Percentiles rank a stretch among this genome's conserved stretches.
phyloP scores from a whole-genome alignment of 2,113 vertebrate species.

The Neotoma lepida region DNA sequence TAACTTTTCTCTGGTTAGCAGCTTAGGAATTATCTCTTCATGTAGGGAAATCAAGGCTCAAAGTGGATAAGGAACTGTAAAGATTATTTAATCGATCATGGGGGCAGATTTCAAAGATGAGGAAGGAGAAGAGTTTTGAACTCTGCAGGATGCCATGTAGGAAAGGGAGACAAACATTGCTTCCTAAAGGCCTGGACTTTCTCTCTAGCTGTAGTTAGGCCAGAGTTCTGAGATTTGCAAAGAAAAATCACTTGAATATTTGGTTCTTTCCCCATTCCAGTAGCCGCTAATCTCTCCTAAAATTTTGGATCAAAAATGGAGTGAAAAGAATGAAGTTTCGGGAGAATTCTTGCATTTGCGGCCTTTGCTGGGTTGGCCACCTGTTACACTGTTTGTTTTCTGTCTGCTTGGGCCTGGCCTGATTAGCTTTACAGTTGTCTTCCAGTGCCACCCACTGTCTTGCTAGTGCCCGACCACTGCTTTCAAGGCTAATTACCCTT shows the following conservation, averaged over 20 bases:
- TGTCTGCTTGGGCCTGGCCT: neutral
- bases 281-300: conserved; percentile 32
- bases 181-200: conserved; percentile 51
- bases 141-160: neutral
- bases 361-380: neutral
- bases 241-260: conserved; percentile 10
- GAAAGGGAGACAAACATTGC: neutral
- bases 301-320: conserved; percentile 1
- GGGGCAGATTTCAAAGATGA: neutral
- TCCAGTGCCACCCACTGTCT: conserved; percentile 22
- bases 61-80: conserved; percentile 7
- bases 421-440: conserved; percentile 41
- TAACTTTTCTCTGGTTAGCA: conserved; percentile 31
- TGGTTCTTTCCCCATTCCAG: neutral
- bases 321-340: conserved; percentile 52
- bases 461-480: conserved; percentile 25
- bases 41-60: conserved; percentile 31
- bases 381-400: conserved; percentile 32
- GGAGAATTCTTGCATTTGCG: conserved; percentile 43
- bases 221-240: conserved; percentile 46
- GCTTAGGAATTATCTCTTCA: conserved; percentile 50
- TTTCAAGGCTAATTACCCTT: conserved; percentile 36
- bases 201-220: neutral
- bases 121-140: conserved; percentile 26
- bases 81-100: conserved; percentile 35